Evolutionary conservation across 2,888 invertebrate species (phyloP).

Genomic region (Drosophila pseudotakahashii): DNA sequence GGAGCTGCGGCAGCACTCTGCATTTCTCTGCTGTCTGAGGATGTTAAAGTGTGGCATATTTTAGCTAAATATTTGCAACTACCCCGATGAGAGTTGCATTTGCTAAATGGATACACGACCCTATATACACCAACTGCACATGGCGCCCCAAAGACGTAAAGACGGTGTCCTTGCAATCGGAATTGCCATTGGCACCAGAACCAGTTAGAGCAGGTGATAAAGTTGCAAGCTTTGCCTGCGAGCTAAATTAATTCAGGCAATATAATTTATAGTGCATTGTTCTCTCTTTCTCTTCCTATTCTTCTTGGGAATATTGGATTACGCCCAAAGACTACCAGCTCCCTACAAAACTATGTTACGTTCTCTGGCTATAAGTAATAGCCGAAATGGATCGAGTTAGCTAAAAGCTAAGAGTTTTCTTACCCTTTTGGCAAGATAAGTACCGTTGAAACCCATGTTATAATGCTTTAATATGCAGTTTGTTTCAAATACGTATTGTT

Average conservation of each 20-base stretch:
- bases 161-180: constrained; percentile 38
- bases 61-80: constrained; percentile 69
- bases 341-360: constrained; percentile 1
- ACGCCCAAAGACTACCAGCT: constrained; percentile 5
- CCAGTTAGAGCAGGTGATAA: constrained; percentile 62
- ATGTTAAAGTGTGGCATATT: constrained; percentile 71
- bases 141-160: constrained; percentile 42
- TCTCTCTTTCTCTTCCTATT: constrained; percentile 17
- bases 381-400: neutral
- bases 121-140: constrained; percentile 12
- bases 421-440: neutral
- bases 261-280: constrained; percentile 75
- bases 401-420: neutral
- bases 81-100: constrained; percentile 55
- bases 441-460: too few species aligned
- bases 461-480: too few species aligned
- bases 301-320: constrained; percentile 6
- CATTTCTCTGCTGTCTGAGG: constrained; percentile 40
- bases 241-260: constrained; percentile 66
- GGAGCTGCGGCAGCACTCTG: constrained; percentile 17
- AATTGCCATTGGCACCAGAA: constrained; percentile 40
- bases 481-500: too few species aligned
- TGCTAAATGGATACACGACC: constrained; percentile 26
- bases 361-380: neutral
- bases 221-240: constrained; percentile 48